Percentiles rank a stretch among this genome's conserved stretches.
phyloP scores from a whole-genome alignment of 2,797 vertebrate species.

The Graptemys geographica region DNA sequence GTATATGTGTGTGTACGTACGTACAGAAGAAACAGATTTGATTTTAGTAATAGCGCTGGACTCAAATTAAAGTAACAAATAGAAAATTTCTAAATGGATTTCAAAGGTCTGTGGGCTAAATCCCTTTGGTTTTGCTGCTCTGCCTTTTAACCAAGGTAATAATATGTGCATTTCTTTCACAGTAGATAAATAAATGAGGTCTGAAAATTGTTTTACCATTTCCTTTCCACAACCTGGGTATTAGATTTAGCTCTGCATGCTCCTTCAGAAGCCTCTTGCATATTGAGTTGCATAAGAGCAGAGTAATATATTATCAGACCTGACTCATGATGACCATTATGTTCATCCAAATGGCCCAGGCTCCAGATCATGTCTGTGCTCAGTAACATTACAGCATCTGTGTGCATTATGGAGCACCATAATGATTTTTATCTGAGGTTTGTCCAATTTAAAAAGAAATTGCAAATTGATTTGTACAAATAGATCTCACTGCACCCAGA shows the following conservation, averaged over 20 bases:
- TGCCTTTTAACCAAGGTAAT: not conserved
- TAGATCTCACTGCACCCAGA: rapidly evolving
- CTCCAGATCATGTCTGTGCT: conserved; percentile 9
- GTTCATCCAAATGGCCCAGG: not conserved
- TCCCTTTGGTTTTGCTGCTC: not conserved
- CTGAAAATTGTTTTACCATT: not conserved
- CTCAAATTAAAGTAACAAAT: not conserved
- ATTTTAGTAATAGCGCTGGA: not conserved
- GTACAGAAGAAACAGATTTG: not conserved
- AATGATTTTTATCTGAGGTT: conserved; percentile 36
- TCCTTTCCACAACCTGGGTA: not conserved
- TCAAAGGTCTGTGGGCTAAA: not conserved
- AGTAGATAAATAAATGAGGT: not conserved
- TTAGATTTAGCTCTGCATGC: not conserved
- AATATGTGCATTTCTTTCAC: not conserved
- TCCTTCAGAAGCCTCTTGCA: not conserved
- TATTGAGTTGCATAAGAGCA: not conserved
- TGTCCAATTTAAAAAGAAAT: conserved; percentile 46
- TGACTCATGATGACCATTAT: not conserved
- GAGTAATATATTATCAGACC: conserved; percentile 9
- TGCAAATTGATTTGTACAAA: not conserved
- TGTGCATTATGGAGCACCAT: not conserved
- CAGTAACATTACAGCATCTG: not conserved
- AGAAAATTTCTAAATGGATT: not conserved
- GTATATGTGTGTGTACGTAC: rapidly evolving